Evolutionary conservation across 1,140 invertebrate species (phyloP).

Genomic region (Papilio aristodemus): DNA sequence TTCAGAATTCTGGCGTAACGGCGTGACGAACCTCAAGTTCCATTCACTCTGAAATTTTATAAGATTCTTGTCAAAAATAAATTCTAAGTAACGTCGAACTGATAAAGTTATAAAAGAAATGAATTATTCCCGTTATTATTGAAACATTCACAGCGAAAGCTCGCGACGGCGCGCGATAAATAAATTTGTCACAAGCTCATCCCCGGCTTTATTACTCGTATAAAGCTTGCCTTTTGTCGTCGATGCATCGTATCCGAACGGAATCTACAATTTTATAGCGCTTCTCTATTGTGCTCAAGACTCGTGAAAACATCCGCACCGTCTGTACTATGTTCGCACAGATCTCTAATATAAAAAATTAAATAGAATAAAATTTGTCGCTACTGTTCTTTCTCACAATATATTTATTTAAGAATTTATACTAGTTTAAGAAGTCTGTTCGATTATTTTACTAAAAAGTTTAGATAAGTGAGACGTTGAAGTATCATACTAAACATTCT

Average conservation of each 20-base stretch:
- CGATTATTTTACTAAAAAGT: background rate
- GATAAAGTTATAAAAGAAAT: too few relatives aligned
- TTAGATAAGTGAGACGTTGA: background rate
- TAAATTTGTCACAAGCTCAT: constrained; percentile 17
- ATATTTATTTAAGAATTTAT: too few relatives aligned
- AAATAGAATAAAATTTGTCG: too few relatives aligned
- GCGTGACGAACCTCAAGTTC: too few relatives aligned
- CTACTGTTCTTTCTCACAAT: too few relatives aligned
- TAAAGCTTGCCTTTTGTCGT: constrained; percentile 19
- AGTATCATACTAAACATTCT: background rate
- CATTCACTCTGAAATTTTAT: too few relatives aligned
- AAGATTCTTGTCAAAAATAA: too few relatives aligned
- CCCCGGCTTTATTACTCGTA: constrained; percentile 11
- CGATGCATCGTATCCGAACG: constrained; percentile 9
- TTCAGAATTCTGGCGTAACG: too few relatives aligned
- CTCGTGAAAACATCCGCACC: background rate
- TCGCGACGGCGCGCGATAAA: constrained; percentile 2
- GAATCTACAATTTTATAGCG: constrained; percentile 14
- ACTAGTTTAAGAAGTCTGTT: background rate
- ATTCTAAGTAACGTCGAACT: too few relatives aligned
- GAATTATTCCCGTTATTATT: constrained; percentile 14
- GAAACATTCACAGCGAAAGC: background rate
- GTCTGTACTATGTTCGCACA: background rate
- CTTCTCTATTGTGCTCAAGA: background rate
- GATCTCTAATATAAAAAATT: too few relatives aligned